Conservation (phyloP, 2,113 vertebrate species). For the Myrmecophaga tridactyla region DNA sequence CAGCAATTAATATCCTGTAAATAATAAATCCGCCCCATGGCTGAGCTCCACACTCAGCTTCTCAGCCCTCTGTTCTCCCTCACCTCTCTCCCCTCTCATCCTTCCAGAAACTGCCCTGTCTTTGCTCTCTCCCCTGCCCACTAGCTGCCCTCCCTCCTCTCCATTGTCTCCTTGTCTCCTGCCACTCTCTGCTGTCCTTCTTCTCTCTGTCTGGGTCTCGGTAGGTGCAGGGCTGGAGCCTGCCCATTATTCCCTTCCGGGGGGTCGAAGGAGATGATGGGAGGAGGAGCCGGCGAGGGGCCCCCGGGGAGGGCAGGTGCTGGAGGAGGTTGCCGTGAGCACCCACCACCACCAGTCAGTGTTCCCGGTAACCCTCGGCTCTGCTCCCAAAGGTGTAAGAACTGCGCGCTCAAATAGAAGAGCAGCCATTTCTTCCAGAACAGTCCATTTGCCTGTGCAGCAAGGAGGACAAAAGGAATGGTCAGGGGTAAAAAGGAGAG, state of each 20-base stretch:
- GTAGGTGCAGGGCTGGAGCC: background rate
- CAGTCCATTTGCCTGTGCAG: background rate
- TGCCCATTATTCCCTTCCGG: background rate
- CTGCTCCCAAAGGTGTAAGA: accelerated
- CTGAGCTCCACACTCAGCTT: background rate
- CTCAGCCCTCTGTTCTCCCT: background rate
- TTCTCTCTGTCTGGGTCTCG: background rate
- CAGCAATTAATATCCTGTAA: background rate
- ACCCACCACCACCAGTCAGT: too few relatives aligned
- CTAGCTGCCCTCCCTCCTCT: background rate
- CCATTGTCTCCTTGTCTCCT: background rate
- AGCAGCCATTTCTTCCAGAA: background rate
- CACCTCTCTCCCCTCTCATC: background rate
- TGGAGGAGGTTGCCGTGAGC: background rate
- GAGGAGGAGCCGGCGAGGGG: background rate
- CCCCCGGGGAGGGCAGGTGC: background rate
- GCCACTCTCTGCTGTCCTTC: background rate
- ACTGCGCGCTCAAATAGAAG: accelerated
- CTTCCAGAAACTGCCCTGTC: background rate
- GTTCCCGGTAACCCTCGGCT: accelerated
- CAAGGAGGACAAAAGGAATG: too few relatives aligned
- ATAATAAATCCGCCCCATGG: background rate
- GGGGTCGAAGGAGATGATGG: too few relatives aligned
- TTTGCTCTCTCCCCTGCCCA: accelerated
- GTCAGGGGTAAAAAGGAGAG: background rate